Conservation (phyloP, 2,888 invertebrate species). For the Dromius quadrimaculatus region DNA sequence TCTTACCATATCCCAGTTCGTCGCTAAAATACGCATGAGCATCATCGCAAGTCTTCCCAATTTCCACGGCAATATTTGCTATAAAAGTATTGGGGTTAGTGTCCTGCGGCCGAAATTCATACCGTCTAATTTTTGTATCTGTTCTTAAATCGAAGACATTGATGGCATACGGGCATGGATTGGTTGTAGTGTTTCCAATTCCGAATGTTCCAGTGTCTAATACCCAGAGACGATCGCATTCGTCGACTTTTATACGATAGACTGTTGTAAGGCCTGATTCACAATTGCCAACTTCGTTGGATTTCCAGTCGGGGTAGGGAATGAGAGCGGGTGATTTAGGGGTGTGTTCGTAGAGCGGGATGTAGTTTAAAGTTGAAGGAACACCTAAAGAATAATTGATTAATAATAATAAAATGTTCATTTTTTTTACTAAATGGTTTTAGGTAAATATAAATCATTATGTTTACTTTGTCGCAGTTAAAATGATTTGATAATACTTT, state of each 20-base stretch:
- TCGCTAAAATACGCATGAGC: conserved; percentile 85
- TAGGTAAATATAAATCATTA: too few relatives aligned
- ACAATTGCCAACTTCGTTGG: conserved; percentile 82
- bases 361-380: conserved; percentile 85
- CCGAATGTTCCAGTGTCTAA: conserved; percentile 87
- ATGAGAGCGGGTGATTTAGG: conserved; percentile 80
- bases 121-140: conserved; percentile 75
- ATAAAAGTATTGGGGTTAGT: conserved; percentile 84
- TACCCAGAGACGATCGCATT: conserved; percentile 85
- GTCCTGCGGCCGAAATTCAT: conserved; percentile 78
- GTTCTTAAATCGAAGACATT: conserved; percentile 83
- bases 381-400: conserved; percentile 71
- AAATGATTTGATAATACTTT: too few relatives aligned
- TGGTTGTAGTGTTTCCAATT: conserved; percentile 80
- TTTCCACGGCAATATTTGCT: conserved; percentile 87
- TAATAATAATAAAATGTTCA: too few relatives aligned
- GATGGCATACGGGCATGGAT: conserved; percentile 83
- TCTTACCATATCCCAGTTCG: conserved; percentile 72
- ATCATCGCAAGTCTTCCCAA: conserved; percentile 80
- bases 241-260: conserved; percentile 83
- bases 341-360: conserved; percentile 75
- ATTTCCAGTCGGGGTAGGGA: conserved; percentile 83
- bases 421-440: too few relatives aligned
- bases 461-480: too few relatives aligned
- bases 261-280: conserved; percentile 81